Percentiles rank a stretch among this genome's conserved stretches.
Conservation (phyloP, 2,113 vertebrate species). For the Myotis lucifugus region DNA sequence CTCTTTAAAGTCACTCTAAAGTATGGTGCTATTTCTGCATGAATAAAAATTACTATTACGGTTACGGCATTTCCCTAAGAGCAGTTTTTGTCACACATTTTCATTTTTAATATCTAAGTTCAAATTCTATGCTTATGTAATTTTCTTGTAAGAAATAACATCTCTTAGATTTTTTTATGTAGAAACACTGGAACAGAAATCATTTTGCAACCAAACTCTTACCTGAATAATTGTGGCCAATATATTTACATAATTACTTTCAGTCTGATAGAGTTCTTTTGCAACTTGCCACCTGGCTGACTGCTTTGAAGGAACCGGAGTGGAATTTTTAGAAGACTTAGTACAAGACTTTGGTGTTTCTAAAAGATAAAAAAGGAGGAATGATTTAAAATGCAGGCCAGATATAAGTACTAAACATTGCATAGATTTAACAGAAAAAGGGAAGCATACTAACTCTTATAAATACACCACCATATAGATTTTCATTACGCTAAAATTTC, state of each 20-base stretch:
- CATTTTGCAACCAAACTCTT: constrained; percentile 57
- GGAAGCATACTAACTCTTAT: neutral
- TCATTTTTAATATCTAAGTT: constrained; percentile 42
- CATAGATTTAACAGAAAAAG: neutral
- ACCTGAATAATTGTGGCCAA: constrained; percentile 96
- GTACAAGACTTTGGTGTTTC: constrained; percentile 88
- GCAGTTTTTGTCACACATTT: constrained; percentile 16
- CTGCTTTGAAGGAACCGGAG: constrained; percentile 90
- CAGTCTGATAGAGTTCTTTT: constrained; percentile 98
- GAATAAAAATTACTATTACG: constrained; percentile 15
- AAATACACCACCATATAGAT: neutral
- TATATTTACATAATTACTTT: constrained; percentile 99
- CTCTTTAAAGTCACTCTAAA: constrained; percentile 18
- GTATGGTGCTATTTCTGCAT: neutral
- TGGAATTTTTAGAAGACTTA: constrained; percentile 91
- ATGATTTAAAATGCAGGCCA: constrained; percentile 25
- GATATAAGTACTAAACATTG: constrained; percentile 19
- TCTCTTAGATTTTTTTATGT: neutral
- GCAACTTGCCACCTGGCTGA: constrained; percentile 99
- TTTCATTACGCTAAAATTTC: constrained; percentile 45
- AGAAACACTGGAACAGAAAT: neutral
- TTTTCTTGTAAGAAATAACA: neutral
- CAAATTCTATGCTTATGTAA: neutral
- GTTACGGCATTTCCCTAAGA: constrained; percentile 4
- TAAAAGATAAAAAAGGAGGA: constrained; percentile 65